These are phyloP conservation scores for Todus mexicanus DNA, from an alignment of 2,797 vertebrate genomes.

Conservation along the genomic window DNA sequence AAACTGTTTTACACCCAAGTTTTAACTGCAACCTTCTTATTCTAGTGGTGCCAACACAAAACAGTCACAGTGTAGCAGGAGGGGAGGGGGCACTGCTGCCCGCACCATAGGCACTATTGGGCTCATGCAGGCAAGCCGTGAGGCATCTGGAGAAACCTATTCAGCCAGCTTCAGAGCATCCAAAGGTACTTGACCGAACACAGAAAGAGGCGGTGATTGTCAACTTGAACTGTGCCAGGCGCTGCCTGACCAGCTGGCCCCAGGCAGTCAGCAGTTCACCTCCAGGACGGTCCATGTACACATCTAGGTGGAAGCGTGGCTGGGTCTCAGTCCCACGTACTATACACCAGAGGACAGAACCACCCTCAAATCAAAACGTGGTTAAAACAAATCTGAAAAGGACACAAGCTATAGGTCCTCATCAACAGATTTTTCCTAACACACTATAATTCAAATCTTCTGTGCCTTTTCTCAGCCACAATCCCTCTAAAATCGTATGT, in stretches of 20 bases:
- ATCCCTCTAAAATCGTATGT: not conserved
- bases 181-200: not conserved
- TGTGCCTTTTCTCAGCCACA: not conserved
- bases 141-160: not conserved
- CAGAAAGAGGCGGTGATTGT: not conserved
- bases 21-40: slow-evolving; percentile 39
- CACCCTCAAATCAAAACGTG: not conserved
- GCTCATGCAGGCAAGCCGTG: not conserved
- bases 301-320: accelerated
- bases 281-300: not conserved
- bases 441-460: not conserved
- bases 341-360: not conserved
- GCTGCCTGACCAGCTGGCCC: not conserved
- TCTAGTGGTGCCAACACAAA: not conserved
- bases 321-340: not conserved
- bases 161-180: not conserved
- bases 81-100: not conserved
- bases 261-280: not conserved
- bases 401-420: not conserved
- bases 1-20: slow-evolving; percentile 2
- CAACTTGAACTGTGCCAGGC: accelerated
- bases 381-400: not conserved
- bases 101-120: not conserved
- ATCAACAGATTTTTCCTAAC: not conserved
- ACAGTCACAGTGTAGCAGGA: not conserved